Evolutionary conservation across 2,797 vertebrate genomes (phyloP).

Genomic region (Pseudomugil tenellus): DNA sequence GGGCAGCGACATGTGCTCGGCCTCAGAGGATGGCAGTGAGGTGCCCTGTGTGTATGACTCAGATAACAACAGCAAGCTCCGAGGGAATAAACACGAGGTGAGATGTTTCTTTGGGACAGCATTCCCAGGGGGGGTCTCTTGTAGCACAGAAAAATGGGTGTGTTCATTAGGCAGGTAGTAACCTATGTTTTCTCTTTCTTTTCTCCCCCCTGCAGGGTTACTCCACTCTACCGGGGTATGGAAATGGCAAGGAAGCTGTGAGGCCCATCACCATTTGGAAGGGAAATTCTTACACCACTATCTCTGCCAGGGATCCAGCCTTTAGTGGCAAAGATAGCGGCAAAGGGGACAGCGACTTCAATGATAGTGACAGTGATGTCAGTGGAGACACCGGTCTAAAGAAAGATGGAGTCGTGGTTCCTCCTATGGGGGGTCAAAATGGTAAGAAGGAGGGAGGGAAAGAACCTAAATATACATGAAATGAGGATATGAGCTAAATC

Average conservation of each 20-base stretch:
- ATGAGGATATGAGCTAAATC: not conserved
- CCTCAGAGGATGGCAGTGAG: slow-evolving; percentile 85
- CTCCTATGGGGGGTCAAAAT: slow-evolving; percentile 83
- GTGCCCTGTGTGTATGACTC: slow-evolving; percentile 88
- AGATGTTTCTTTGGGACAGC: slow-evolving; percentile 54
- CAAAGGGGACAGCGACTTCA: slow-evolving; percentile 98
- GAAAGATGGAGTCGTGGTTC: slow-evolving; percentile 83
- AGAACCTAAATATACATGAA: not conserved
- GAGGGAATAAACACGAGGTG: slow-evolving; percentile 88
- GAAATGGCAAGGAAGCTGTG: slow-evolving; percentile 87
- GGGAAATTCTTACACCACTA: slow-evolving; percentile 93
- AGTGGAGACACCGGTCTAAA: slow-evolving; percentile 90
- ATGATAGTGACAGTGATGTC: slow-evolving; percentile 95
- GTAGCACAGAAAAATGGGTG: slow-evolving; percentile 8
- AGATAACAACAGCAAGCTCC: slow-evolving; percentile 87
- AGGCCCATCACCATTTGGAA: slow-evolving; percentile 94
- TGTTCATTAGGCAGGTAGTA: slow-evolving; percentile 32
- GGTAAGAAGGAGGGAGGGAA: slow-evolving; percentile 81
- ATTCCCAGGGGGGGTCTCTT: not conserved
- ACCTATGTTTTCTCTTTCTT: slow-evolving; percentile 25
- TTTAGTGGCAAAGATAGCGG: slow-evolving; percentile 98
- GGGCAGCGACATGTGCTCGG: slow-evolving; percentile 85
- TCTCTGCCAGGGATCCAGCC: slow-evolving; percentile 90
- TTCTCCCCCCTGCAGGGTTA: slow-evolving; percentile 81
- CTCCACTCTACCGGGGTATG: slow-evolving; percentile 86